Evolutionary conservation across 2,113 vertebrate species (phyloP).

Genomic region (Elgaria multicarinata): DNA sequence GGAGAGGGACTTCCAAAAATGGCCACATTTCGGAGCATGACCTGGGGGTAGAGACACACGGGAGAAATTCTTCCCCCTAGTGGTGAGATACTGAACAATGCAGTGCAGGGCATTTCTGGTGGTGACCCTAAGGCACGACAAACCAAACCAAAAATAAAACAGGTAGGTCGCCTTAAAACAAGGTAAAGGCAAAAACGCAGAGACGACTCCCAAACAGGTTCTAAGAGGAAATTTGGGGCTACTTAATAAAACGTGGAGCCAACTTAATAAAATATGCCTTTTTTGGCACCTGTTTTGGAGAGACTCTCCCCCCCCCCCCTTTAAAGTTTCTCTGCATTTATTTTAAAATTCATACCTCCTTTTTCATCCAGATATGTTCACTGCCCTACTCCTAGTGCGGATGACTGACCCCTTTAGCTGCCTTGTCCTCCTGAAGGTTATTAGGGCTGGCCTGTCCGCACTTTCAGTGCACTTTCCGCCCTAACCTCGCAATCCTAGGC

Average conservation of each 20-base stretch:
- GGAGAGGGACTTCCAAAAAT: neutral
- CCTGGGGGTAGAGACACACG: no score
- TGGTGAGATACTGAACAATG: no score
- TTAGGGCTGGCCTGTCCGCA: neutral
- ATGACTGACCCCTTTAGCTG: neutral
- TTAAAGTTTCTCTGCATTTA: no score
- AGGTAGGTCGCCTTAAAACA: neutral
- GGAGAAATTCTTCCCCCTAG: no score
- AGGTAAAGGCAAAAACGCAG: neutral
- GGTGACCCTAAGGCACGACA: no score
- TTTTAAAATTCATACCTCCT: fast-evolving
- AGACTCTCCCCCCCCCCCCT: neutral
- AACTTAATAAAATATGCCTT: neutral
- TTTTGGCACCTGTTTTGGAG: neutral
- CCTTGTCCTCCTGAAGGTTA: neutral
- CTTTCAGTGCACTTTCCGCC: neutral
- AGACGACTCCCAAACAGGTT: no score
- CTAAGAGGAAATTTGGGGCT: neutral
- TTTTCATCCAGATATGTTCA: neutral
- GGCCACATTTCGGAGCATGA: neutral
- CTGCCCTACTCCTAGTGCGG: neutral
- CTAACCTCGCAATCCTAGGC: neutral
- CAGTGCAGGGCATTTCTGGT: neutral
- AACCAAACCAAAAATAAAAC: neutral
- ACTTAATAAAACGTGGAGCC: neutral